Base-by-base conservation (phyloP, 2,113 vertebrate genomes). In the Lepidiolamprologus cunningtoni region DNA sequence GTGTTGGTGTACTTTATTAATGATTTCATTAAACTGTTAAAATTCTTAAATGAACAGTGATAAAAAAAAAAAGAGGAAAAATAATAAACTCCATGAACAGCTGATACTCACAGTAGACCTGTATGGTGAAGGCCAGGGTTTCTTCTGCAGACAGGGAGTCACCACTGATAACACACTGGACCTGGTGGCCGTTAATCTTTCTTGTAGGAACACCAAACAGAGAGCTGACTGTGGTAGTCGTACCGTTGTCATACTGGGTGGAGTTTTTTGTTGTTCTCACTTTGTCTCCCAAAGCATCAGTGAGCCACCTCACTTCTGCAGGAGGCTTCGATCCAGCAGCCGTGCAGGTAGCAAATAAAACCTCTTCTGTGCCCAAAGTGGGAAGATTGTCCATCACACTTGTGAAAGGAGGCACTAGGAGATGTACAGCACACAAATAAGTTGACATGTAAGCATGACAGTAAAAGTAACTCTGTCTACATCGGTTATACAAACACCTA, bases 341-440 rank as follows among this genome's bases (percentile, higher is more conserved):
- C 3, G 0, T 1, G 63, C 33, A 68, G 0, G 19, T 37, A 40
- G 63, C 58, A n/a, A 66, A 12, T 66, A 66, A 66, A 63, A 63
- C 17, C 6, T 66, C 61, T 66, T 66, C 61, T 2, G 6, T 66
- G 31, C 61, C 61, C 61, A 37, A 37, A 68, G 35, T 4, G 3
- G 66, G 53, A 9, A 1, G 3, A 6, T 76, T 33, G 19, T 23
- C 10, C 2, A 1, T n/a, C 5, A 82, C 2, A 1, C 8, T 58
- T 52, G 40, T 82, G 8, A 37, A 71, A 23, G 94, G 95, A 76
- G 85, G 89, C 50, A 92, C 95, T 96, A 28, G 2, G 21, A 82
- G 40, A 21, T 21, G 9, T 7, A 71, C 1, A 31, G 17, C 3
- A 54, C n/a, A 52, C 1, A 68, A 28, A 26, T 42, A 54, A 17